phyloP scores from a whole-genome alignment of 2,113 vertebrate genomes.

The Willisornis vidua region DNA sequence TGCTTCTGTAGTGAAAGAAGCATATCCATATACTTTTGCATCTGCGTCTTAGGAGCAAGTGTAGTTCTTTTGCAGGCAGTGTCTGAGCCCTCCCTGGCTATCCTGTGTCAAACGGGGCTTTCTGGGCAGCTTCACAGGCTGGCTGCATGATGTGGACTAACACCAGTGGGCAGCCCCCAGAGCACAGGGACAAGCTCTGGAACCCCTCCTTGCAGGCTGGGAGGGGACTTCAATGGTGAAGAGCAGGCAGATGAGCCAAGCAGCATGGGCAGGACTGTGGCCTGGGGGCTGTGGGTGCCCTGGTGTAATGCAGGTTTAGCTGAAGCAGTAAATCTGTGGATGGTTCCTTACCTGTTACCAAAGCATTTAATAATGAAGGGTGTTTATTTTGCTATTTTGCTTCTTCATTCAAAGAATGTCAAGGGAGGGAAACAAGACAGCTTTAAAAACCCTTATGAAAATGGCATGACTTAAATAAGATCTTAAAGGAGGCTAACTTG shows the following conservation, averaged over 20 bases:
- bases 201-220: neutral
- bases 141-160: neutral
- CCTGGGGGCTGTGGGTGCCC: neutral
- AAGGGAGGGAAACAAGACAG: neutral
- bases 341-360: neutral
- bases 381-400: neutral
- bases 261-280: rapidly evolving
- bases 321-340: neutral
- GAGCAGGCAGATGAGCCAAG: neutral
- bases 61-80: rapidly evolving
- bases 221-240: rapidly evolving
- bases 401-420: neutral
- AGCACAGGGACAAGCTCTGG: neutral
- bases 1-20: neutral
- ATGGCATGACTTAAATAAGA: neutral
- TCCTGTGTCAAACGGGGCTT: rapidly evolving
- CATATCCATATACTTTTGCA: neutral
- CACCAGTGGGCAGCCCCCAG: neutral
- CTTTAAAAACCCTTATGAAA: neutral
- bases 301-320: neutral
- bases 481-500: neutral
- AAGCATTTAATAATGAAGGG: neutral
- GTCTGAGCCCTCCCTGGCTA: rapidly evolving
- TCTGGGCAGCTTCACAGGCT: neutral
- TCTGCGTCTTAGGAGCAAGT: rapidly evolving